A percentile compares a stretch with the other conserved stretches of the same genome.
Evolutionary conservation across 2,113 vertebrate genomes (phyloP).

Genomic region (Oncorhynchus gorbuscha): DNA sequence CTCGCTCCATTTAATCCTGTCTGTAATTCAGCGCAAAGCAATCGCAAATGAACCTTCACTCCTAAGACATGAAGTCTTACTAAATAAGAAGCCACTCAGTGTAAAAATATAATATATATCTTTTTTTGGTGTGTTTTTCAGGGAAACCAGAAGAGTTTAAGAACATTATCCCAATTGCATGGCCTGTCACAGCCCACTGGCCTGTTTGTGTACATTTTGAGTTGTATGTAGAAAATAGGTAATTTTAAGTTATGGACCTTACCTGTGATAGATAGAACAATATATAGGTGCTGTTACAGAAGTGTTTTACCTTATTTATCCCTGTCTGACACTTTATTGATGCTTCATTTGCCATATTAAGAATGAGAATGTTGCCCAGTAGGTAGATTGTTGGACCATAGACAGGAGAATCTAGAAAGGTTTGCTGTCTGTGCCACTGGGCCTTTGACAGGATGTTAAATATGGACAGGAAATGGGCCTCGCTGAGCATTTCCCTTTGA

Average conservation of each 20-base stretch:
- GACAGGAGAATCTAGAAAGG: not conserved
- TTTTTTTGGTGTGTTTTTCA: no score
- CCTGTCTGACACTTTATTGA: conserved; percentile 41
- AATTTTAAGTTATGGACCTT: not conserved
- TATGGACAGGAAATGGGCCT: not conserved
- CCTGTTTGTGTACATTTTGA: no score
- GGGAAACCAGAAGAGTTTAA: no score
- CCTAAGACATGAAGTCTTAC: not conserved
- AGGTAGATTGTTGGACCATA: not conserved
- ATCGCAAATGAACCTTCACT: not conserved
- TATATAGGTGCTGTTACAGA: not conserved
- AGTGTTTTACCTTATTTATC: not conserved
- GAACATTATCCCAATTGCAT: no score
- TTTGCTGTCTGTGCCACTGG: not conserved
- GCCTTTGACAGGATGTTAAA: not conserved
- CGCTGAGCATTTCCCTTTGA: not conserved
- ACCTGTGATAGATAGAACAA: not conserved
- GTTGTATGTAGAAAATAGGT: not conserved
- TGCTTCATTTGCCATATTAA: conserved; percentile 22
- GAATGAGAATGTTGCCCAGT: no score
- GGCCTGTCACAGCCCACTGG: no score
- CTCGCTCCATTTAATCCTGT: not conserved
- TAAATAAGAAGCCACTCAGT: not conserved
- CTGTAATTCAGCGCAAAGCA: not conserved
- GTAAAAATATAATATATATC: not conserved